These are phyloP conservation scores for Spatula clypeata DNA, from an alignment of 2,797 vertebrate genomes.

Conservation along the genomic window DNA sequence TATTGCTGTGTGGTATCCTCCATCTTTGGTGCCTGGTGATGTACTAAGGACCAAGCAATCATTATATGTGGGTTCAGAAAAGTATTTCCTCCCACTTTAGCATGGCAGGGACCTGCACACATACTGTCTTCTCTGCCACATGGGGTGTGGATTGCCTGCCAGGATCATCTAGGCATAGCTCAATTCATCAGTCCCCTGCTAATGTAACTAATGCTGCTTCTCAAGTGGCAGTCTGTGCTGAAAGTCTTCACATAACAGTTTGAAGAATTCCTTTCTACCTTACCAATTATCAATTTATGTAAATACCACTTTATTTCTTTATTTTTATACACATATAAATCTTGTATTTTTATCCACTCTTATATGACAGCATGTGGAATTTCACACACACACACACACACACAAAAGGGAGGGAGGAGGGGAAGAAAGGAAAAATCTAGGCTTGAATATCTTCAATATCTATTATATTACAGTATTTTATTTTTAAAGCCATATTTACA, in stretches of 20 bases:
- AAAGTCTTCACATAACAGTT: background rate
- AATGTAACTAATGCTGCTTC: slow-evolving; percentile 17
- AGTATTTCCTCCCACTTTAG: background rate
- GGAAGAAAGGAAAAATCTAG: background rate
- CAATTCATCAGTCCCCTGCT: slow-evolving; percentile 36
- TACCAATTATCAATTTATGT: background rate
- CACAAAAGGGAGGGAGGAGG: too few species aligned
- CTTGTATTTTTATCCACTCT: background rate
- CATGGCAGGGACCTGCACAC: background rate
- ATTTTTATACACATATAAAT: background rate
- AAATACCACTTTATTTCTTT: background rate
- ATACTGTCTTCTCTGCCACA: background rate
- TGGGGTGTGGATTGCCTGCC: background rate
- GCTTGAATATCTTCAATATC: background rate
- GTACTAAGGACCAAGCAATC: background rate
- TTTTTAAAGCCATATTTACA: background rate
- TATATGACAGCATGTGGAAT: background rate
- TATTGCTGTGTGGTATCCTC: background rate
- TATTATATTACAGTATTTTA: background rate
- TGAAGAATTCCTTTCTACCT: background rate
- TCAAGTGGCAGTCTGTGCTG: background rate
- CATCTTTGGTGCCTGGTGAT: background rate
- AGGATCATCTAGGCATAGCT: slow-evolving; percentile 15
- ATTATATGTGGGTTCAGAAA: background rate
- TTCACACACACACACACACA: background rate